These are phyloP conservation scores for Eciton burchellii DNA, from an alignment of 1,140 invertebrate genomes.

Conservation along the genomic window DNA sequence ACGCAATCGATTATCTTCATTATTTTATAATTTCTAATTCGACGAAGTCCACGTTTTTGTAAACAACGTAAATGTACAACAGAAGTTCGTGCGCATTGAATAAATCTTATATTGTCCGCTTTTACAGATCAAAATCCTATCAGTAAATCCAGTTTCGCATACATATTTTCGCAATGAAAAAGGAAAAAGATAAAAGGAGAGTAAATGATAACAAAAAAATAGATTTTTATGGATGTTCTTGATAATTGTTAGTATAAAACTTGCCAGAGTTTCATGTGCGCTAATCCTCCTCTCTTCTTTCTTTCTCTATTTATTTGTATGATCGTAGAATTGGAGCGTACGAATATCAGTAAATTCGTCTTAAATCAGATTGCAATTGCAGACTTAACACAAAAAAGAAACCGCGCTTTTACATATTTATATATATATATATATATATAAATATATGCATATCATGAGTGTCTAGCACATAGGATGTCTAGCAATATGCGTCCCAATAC, in stretches of 20 bases:
- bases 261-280: constrained; percentile 19
- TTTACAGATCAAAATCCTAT: neutral
- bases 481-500: no score
- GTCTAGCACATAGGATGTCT: no score
- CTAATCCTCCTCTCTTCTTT: neutral
- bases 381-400: neutral
- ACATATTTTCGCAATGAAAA: constrained; percentile 4
- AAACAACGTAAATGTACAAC: neutral
- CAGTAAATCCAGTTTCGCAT: neutral
- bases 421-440: no score
- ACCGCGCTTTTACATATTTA: no score
- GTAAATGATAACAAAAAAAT: neutral
- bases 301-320: neutral
- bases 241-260: neutral
- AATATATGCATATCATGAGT: no score
- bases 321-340: constrained; percentile 15
- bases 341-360: constrained; percentile 27
- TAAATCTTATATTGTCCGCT: constrained; percentile 13
- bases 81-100: neutral
- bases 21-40: constrained; percentile 2
- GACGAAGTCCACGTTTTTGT: neutral
- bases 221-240: neutral
- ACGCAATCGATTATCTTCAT: constrained; percentile 20
- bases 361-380: neutral
- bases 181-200: neutral